phyloP scores from a whole-genome alignment of 2,113 vertebrate species.

The Prionailurus viverrinus region DNA sequence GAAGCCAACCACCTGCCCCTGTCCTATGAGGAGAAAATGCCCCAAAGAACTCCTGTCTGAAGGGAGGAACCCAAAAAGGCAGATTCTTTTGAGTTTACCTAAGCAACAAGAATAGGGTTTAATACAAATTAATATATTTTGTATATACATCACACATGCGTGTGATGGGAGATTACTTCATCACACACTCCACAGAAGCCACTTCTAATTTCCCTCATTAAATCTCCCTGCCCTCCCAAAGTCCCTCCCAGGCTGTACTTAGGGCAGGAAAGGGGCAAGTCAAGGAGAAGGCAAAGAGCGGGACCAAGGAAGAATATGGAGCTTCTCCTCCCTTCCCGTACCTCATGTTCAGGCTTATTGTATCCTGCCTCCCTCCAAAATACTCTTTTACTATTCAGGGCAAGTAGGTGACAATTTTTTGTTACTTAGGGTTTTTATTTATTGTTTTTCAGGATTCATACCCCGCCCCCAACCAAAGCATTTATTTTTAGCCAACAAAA shows the following conservation, averaged over 20 bases:
- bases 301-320: neutral
- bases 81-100: neutral
- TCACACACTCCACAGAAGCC: neutral
- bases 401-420: neutral
- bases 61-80: neutral
- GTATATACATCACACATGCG: no score
- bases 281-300: neutral
- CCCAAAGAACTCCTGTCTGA: neutral
- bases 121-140: neutral
- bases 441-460: neutral
- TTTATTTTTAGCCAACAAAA: neutral
- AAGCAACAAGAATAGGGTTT: neutral
- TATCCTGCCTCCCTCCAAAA: neutral
- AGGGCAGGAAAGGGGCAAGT: no score
- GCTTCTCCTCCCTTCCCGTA: neutral
- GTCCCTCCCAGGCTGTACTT: neutral
- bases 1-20: no score
- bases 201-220: neutral
- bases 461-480: neutral
- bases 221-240: neutral
- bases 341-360: neutral
- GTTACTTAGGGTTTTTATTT: neutral
- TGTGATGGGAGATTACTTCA: neutral
- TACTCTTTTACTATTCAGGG: neutral
- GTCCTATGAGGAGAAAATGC: neutral